A percentile compares a stretch with the other conserved stretches of the same genome.
phyloP scores from a whole-genome alignment of 2,797 vertebrate genomes.

The Pseudomugil gertrudae region DNA sequence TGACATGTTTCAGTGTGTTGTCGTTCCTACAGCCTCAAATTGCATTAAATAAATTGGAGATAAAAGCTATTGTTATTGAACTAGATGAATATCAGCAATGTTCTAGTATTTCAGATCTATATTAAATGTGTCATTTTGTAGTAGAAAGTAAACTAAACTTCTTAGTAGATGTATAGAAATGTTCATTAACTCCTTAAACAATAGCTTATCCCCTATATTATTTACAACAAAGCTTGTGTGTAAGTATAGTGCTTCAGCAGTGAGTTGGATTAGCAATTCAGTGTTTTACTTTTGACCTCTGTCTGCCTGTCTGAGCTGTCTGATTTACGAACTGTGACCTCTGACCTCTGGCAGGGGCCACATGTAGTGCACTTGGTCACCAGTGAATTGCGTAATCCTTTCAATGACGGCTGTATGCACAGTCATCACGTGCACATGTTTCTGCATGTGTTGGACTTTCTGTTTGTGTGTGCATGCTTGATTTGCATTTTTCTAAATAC shows the following conservation, averaged over 20 bases:
- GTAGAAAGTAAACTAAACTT: background rate
- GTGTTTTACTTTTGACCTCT: conserved; percentile 48
- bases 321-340: conserved; percentile 54
- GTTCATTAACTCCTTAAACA: background rate
- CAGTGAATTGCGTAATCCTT: conserved; percentile 63
- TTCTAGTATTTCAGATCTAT: background rate
- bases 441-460: background rate
- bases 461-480: conserved; percentile 1
- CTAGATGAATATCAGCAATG: background rate
- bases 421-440: conserved; percentile 2
- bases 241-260: conserved; percentile 9
- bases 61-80: background rate
- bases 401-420: conserved; percentile 24
- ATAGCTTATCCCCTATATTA: background rate
- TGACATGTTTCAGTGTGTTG: background rate
- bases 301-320: conserved; percentile 43
- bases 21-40: background rate
- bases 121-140: background rate
- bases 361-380: conserved; percentile 71
- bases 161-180: background rate
- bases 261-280: conserved; percentile 19
- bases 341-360: conserved; percentile 66
- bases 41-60: too few species aligned
- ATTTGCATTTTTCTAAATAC: conserved; percentile 1
- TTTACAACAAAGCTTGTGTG: background rate